These are phyloP conservation scores for Apomyelois bistriatella DNA, from an alignment of 2,888 invertebrate genomes.

Conservation along the genomic window DNA sequence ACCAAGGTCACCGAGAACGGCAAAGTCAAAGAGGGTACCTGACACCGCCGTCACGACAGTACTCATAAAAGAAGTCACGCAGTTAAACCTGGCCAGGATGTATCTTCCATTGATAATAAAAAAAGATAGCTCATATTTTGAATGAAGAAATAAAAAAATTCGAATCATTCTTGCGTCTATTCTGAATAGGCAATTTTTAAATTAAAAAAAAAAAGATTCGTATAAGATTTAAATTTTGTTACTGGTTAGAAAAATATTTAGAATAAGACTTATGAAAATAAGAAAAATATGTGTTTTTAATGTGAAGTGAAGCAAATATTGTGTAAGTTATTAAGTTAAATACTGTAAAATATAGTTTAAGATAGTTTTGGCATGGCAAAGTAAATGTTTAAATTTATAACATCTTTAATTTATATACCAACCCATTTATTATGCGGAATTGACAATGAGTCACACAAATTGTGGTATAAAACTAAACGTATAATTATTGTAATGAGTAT, in stretches of 20 bases:
- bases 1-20: conserved; percentile 62
- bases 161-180: no score
- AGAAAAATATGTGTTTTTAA: neutral
- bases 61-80: neutral
- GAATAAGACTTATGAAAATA: neutral
- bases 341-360: neutral
- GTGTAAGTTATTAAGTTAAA: neutral
- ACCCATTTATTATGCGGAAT: no score
- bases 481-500: neutral
- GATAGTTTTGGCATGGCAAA: neutral
- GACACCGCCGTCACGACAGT: conserved; percentile 32
- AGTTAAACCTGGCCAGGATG: neutral
- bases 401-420: neutral
- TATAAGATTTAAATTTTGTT: no score
- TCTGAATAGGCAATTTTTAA: no score
- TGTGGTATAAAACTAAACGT: no score
- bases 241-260: neutral
- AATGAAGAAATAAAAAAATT: neutral
- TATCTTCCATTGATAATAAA: neutral
- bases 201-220: no score
- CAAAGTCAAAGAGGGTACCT: conserved; percentile 58
- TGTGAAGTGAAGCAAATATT: neutral
- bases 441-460: no score
- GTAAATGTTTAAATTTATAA: neutral
- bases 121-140: neutral